Percentiles rank a stretch among this genome's conserved stretches.
These are phyloP conservation scores for Hemitrygon akajei DNA, from an alignment of 2,797 vertebrate genomes.

Conservation along the genomic window DNA sequence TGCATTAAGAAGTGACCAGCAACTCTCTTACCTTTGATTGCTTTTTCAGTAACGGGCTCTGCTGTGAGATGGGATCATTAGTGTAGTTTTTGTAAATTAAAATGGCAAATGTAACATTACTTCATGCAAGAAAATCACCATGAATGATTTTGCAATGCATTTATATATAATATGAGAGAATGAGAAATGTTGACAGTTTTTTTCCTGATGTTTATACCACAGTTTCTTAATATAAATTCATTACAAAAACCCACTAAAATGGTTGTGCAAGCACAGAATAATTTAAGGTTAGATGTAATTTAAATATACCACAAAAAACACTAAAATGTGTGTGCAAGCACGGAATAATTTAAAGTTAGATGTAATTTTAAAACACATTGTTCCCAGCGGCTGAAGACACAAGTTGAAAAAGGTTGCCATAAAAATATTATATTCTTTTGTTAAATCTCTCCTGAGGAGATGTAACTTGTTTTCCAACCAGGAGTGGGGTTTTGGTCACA, in stretches of 20 bases:
- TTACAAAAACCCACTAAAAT: not conserved
- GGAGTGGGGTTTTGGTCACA: conserved; percentile 13
- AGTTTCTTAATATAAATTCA: not conserved
- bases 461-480: conserved; percentile 14
- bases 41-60: not conserved
- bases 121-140: not conserved
- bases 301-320: no score
- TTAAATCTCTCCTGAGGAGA: conserved; percentile 32
- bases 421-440: conserved; percentile 27
- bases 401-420: conserved; percentile 16
- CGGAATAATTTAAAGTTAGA: not conserved
- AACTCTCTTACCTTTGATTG: not conserved
- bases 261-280: not conserved
- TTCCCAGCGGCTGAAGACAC: not conserved
- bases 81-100: not conserved
- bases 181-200: not conserved
- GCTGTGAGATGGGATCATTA: not conserved
- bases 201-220: not conserved
- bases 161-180: conserved; percentile 3
- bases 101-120: not conserved
- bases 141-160: not conserved
- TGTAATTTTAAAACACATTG: not conserved
- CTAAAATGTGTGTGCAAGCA: not conserved
- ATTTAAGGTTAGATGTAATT: conserved; percentile 21
- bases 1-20: not conserved